Evolutionary conservation across 2,888 invertebrate genomes (phyloP), one percentile per base, ranked within the genome.

Genomic region (Anticlea derivata): DNA sequence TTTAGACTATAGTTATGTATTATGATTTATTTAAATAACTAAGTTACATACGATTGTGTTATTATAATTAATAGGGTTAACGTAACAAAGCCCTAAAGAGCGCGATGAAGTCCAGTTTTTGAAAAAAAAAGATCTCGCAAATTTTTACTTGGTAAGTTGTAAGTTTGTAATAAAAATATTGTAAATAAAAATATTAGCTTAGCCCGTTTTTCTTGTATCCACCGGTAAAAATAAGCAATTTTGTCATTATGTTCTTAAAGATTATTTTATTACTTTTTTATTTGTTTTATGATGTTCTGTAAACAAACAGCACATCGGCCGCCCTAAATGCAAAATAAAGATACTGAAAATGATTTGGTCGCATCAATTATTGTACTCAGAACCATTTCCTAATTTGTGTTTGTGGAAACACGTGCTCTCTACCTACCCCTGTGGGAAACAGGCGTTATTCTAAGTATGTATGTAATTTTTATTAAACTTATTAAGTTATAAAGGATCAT

Each of bases 121-220:
- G 27, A 29, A 39, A 27, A 23, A 20, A 5, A 31, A 39, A 41
- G 41, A 41, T 41, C 41, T 41, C 41, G 31, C 13, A 31, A 31
- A 41, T 41, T 41, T 31, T 30, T 30, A 30, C 12, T 30, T 22
- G 17, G 10, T 41, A 31, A 23, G 29, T 39, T 40, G 1, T 23
- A 40, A 6, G 31, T 27, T 8, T 23, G 23, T 41, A 10, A 41
- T 24, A 23, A 31, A 22, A 22, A 23, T 31, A 31, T 31, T 41
- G 24, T 41, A 41, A 31, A 31, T 41, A 31, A 23, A 20, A 20
- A 29, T 8, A 6, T 6, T 31, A 13, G 31, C 5, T n/a, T 30
- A 40, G 30, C 40, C 5, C 31, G 6, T 41, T 31, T 17, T 3
- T 30, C 22, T 24, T 13, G 23, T 12, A 12, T 41, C 41, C 41